Evolutionary conservation across 2,888 invertebrate species (phyloP).

Genomic region (Ophion costatus): DNA sequence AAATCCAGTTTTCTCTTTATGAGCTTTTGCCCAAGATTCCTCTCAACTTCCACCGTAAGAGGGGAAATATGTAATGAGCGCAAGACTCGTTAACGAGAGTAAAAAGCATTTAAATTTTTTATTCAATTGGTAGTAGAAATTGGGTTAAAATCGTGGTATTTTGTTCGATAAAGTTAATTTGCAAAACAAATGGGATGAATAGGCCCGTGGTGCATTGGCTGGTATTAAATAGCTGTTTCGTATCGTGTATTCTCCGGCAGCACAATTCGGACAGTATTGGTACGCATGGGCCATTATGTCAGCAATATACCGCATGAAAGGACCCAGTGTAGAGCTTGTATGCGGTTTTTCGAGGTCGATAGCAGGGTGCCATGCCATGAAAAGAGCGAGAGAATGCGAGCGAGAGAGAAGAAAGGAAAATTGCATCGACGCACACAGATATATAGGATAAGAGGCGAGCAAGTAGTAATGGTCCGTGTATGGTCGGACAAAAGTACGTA

Average conservation of each 20-base stretch:
- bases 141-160: no score
- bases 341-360: constrained; percentile 10
- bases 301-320: constrained; percentile 27
- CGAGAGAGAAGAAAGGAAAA: neutral
- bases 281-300: constrained; percentile 57
- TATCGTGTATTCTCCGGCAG: constrained; percentile 23
- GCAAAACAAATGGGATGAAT: neutral
- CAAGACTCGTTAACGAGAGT: no score
- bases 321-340: constrained; percentile 10
- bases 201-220: constrained; percentile 15
- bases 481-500: constrained; percentile 55
- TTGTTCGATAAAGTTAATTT: no score
- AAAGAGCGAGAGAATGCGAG: neutral
- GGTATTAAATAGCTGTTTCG: constrained; percentile 35
- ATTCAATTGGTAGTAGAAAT: no score
- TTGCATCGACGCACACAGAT: constrained; percentile 4
- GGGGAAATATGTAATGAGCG: no score
- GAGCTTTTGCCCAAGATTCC: no score
- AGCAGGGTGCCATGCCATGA: no score
- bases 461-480: constrained; percentile 70
- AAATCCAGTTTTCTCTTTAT: no score
- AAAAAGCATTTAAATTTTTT: no score
- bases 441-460: neutral
- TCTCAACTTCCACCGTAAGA: no score
- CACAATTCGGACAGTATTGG: constrained; percentile 66